These are phyloP conservation scores for Chlamydotis undulata DNA, from an alignment of 2,113 vertebrate genomes.

Conservation along the genomic window DNA sequence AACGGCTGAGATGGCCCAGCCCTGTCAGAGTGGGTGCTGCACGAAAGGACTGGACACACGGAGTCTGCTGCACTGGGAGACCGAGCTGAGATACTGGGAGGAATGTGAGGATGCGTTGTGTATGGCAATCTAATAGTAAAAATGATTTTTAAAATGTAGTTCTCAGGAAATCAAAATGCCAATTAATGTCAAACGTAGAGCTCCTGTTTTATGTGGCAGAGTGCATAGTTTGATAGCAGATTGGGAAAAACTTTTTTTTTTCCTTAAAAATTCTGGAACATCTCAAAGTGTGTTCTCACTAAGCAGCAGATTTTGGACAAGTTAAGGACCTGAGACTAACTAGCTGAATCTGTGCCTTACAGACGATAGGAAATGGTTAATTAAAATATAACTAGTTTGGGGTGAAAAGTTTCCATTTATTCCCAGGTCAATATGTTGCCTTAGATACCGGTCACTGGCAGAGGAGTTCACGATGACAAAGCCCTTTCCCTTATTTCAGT, in stretches of 20 bases:
- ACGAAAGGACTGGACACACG: rapidly evolving
- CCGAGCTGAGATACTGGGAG: background rate
- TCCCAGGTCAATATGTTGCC: background rate
- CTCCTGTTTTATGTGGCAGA: background rate
- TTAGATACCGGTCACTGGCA: too few relatives aligned
- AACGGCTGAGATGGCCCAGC: background rate
- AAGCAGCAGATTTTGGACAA: background rate
- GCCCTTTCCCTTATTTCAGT: background rate
- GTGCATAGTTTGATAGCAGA: background rate
- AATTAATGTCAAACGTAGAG: background rate
- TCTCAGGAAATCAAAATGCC: background rate
- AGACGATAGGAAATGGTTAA: background rate
- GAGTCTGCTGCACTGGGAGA: background rate
- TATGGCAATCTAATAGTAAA: background rate
- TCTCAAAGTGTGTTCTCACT: background rate
- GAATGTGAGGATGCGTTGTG: background rate
- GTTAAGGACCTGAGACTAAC: background rate
- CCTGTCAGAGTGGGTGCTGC: too few relatives aligned
- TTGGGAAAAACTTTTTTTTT: background rate
- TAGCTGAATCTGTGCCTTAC: background rate
- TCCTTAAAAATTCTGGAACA: background rate
- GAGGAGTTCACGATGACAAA: background rate
- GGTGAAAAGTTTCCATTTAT: background rate
- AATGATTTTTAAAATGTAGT: background rate
- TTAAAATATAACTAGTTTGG: background rate